phyloP scores from a whole-genome alignment of 2,888 invertebrate genomes.

The Agrilus cyanescens region DNA sequence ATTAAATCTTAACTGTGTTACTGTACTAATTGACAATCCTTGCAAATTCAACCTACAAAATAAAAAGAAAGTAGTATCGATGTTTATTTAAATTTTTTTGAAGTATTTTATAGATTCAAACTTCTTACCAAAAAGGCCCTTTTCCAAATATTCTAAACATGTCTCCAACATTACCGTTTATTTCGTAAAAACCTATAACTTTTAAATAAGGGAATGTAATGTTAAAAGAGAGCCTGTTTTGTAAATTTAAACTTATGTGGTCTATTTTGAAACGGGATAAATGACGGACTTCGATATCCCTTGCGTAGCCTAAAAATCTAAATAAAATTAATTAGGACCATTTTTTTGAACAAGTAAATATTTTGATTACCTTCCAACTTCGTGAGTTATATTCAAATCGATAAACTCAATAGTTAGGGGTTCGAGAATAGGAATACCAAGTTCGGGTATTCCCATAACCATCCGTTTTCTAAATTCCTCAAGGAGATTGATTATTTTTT shows the following conservation, averaged over 20 bases:
- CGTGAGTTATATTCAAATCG: conserved; percentile 31
- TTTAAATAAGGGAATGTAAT: conserved; percentile 31
- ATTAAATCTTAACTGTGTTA: conserved; percentile 17
- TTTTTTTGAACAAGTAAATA: background rate
- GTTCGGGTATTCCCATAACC: conserved; percentile 32
- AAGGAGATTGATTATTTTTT: conserved; percentile 27
- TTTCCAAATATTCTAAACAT: conserved; percentile 29
- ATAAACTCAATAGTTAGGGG: conserved; percentile 32
- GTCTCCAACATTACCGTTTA: conserved; percentile 29
- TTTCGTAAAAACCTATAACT: conserved; percentile 30
- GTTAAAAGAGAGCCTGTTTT: conserved; percentile 28
- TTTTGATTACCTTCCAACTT: conserved; percentile 28
- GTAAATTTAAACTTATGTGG: conserved; percentile 28
- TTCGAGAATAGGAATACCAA: conserved; percentile 34
- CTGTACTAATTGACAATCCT: conserved; percentile 28
- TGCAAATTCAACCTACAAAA: conserved; percentile 27
- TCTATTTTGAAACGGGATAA: conserved; percentile 32
- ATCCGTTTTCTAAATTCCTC: conserved; percentile 31
- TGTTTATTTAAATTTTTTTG: background rate
- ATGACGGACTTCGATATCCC: conserved; percentile 29
- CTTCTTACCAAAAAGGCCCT: conserved; percentile 32
- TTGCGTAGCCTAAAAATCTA: conserved; percentile 30
- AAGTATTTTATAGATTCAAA: background rate
- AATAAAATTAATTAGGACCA: conserved; percentile 9
- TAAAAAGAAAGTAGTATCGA: background rate